Conservation (phyloP, 92 coral and sea anemone species). For the Siderastrea radians region DNA sequence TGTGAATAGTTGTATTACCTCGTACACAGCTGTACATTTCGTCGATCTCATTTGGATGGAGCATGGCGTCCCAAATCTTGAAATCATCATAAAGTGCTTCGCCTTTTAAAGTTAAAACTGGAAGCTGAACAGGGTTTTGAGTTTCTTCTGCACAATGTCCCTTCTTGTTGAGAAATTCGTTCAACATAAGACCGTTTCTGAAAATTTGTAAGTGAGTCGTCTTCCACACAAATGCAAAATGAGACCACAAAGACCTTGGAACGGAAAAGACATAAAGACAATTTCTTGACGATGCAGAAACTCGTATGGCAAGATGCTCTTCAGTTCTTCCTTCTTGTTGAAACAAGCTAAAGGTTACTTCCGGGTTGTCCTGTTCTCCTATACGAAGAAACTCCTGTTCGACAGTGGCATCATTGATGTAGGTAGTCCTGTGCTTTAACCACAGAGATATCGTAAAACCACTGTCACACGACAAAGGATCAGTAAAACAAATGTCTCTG, state of each 20-base stretch:
- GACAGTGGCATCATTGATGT: not conserved
- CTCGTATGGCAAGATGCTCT: slow-evolving; percentile 24
- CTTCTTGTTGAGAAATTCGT: not conserved
- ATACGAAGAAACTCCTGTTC: slow-evolving; percentile 1
- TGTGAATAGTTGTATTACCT: slow-evolving; percentile 1
- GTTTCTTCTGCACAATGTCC: not conserved
- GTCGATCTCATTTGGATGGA: slow-evolving; percentile 14
- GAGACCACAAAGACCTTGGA: slow-evolving; percentile 36
- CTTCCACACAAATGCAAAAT: slow-evolving; percentile 27
- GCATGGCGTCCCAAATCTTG: slow-evolving; percentile 26
- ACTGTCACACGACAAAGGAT: slow-evolving; percentile 11
- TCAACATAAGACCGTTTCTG: slow-evolving; percentile 9
- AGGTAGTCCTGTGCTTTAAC: slow-evolving; percentile 37
- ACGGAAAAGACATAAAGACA: slow-evolving; percentile 7
- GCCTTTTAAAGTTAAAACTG: slow-evolving; percentile 3
- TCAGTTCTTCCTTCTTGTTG: not conserved
- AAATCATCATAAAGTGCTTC: slow-evolving; percentile 65
- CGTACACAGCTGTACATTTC: slow-evolving; percentile 20
- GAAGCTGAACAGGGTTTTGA: not conserved
- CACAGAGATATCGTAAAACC: slow-evolving; percentile 56
- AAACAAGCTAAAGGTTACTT: not conserved
- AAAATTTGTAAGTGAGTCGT: not conserved
- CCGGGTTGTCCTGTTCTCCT: not conserved
- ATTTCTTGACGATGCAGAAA: not conserved
- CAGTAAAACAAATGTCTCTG: slow-evolving; percentile 27